These are phyloP conservation scores for Drosophila sulfurigaster DNA, from an alignment of 1,140 invertebrate genomes.

Conservation along the genomic window DNA sequence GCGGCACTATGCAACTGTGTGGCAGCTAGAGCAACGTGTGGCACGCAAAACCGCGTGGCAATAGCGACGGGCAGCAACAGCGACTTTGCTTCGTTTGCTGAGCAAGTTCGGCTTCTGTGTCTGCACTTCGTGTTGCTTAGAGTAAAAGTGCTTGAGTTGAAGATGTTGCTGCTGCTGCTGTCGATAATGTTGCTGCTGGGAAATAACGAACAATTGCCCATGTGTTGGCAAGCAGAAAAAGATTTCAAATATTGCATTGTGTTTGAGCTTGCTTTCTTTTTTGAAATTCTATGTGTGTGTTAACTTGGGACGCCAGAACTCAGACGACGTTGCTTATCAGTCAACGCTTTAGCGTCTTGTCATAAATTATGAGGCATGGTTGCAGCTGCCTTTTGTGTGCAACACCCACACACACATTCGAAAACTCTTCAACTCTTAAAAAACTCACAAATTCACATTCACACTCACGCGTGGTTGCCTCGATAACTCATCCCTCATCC, in stretches of 20 bases:
- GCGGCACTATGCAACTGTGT: slow-evolving; percentile 5
- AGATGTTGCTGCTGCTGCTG: slow-evolving; percentile 56
- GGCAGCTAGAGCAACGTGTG: slow-evolving; percentile 52
- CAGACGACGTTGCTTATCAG: slow-evolving; percentile 69
- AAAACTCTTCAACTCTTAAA: not conserved
- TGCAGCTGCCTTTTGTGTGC: slow-evolving; percentile 16
- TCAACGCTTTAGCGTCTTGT: slow-evolving; percentile 62
- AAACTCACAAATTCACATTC: slow-evolving; percentile 12
- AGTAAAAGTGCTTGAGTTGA: slow-evolving; percentile 41
- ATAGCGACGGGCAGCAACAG: slow-evolving; percentile 49
- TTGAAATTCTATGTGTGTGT: not conserved
- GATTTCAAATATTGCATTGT: slow-evolving; percentile 24
- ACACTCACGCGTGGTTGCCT: slow-evolving; percentile 68
- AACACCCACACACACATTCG: slow-evolving; percentile 9
- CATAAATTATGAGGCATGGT: slow-evolving; percentile 73
- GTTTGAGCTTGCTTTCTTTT: slow-evolving; percentile 1
- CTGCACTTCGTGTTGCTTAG: slow-evolving; percentile 50
- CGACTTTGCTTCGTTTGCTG: slow-evolving; percentile 45
- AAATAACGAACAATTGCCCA: slow-evolving; percentile 14
- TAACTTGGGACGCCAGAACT: slow-evolving; percentile 20
- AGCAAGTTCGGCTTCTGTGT: slow-evolving; percentile 53
- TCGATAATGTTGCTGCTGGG: slow-evolving; percentile 35
- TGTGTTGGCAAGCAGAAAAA: slow-evolving; percentile 8
- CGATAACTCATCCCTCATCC: slow-evolving; percentile 63
- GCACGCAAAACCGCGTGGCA: slow-evolving; percentile 64